Evolutionary conservation across 2,113 vertebrate species (phyloP), one percentile per base, ranked within the genome.

Genomic region (Montifringilla adamsi): DNA sequence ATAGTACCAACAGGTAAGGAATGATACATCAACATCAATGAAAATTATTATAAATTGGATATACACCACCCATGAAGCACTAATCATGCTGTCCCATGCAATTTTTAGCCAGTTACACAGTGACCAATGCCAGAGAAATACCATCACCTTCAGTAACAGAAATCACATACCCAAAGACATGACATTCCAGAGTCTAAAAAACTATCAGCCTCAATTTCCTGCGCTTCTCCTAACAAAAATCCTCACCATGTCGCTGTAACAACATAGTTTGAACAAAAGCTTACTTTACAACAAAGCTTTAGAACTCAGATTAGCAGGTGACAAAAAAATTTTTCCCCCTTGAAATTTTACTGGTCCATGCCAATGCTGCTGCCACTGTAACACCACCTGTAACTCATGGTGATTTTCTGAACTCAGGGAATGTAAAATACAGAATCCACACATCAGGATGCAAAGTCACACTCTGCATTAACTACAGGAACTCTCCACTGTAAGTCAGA

Each of bases 21-120:
- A 53, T 16, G 0, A 6, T n/a, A 23, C 15, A 55, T 4, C 15
- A 67, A 18, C 15, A 52, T 4, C 15, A 67, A 18, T 12, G 6
- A 67, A 79, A 84, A 33, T 21, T 5, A 30, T 33, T 44, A 35
- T 43, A 55, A 64, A 47, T 37, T 74, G 64, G 17, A 64, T 6
- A 43, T 35, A 44, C 6, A 76, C 55, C 23, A 77, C 9, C 12
- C 24, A 50, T 23, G 53, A 73, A 80, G 18, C 10, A 60, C 17
- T 62, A 33, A 58, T 46, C 11, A 16, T 33, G 17, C 16, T 28
- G 10, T 49, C 22, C 49, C 39, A 35, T 72, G 37, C 22, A 80
- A 17, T 22, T 44, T 84, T 82, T 23, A 52, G 27, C 30, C 35
- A 67, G 30, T 55, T 33, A 56, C 23, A 75, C 6, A 53, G 11